Percentiles rank a stretch among this genome's conserved stretches.
Conservation (phyloP, 2,888 invertebrate genomes). For the Harpalus rufipes region DNA sequence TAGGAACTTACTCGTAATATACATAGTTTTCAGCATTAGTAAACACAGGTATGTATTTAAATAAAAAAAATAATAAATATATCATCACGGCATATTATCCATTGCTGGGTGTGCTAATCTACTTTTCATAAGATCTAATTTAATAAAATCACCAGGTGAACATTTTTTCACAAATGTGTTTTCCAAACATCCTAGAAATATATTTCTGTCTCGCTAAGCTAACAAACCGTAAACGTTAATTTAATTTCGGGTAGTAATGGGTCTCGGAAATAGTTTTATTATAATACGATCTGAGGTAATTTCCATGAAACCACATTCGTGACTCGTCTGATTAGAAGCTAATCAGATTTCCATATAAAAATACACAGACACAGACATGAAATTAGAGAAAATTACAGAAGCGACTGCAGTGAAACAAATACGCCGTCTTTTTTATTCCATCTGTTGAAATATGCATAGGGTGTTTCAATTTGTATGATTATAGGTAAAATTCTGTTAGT, state of each 20-base stretch:
- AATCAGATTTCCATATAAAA: constrained; percentile 28
- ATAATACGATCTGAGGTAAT: constrained; percentile 10
- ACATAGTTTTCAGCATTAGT: too few relatives aligned
- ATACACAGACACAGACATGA: constrained; percentile 9
- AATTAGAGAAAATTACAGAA: constrained; percentile 8
- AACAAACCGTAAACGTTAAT: constrained; percentile 33
- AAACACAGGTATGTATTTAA: too few relatives aligned
- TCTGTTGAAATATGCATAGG: neutral
- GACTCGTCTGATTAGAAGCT: constrained; percentile 32
- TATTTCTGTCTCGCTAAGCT: neutral
- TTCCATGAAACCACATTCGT: constrained; percentile 42
- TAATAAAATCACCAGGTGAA: too few relatives aligned
- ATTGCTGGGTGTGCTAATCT: too few relatives aligned
- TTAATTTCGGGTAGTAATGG: constrained; percentile 14
- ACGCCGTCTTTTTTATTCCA: neutral
- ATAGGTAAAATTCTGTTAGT: constrained; percentile 13
- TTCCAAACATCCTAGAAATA: neutral
- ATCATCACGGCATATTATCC: too few relatives aligned
- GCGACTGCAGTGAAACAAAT: neutral
- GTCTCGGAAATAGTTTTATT: constrained; percentile 39
- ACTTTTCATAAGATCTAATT: too few relatives aligned
- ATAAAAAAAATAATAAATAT: too few relatives aligned
- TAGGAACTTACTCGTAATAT: too few relatives aligned
- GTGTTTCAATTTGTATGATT: constrained; percentile 4
- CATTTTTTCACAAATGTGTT: neutral